phyloP scores from a whole-genome alignment of 2,113 vertebrate genomes.

The Meleagris gallopavo region DNA sequence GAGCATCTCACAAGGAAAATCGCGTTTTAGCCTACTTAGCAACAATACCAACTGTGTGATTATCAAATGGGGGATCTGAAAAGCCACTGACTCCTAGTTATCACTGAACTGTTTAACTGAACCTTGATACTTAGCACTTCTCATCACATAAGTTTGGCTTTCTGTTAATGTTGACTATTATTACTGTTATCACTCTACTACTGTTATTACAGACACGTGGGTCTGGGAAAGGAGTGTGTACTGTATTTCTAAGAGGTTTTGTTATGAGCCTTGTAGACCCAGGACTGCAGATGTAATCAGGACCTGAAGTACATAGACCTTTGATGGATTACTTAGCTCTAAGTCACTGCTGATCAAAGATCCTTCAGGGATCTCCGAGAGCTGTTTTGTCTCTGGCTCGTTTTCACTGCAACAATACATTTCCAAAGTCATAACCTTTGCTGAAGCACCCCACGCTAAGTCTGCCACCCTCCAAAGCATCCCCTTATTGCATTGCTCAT shows the following conservation, averaged over 20 bases:
- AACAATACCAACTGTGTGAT: background rate
- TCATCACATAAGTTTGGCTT: background rate
- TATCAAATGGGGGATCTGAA: background rate
- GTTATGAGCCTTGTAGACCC: background rate
- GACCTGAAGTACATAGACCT: background rate
- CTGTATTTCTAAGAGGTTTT: background rate
- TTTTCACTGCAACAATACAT: background rate
- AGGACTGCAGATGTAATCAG: background rate
- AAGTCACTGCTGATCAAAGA: accelerated
- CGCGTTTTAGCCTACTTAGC: background rate
- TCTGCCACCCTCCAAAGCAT: background rate
- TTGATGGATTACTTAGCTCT: background rate
- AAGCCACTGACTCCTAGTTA: background rate
- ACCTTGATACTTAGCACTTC: background rate
- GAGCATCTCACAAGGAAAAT: background rate
- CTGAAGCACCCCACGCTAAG: background rate
- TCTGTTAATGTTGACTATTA: background rate
- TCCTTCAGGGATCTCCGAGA: background rate
- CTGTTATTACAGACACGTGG: background rate
- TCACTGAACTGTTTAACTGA: background rate
- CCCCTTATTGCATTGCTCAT: accelerated
- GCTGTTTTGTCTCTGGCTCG: background rate
- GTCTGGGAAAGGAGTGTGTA: background rate
- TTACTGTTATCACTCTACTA: background rate
- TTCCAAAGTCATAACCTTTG: background rate